Percentiles rank a stretch among this genome's conserved stretches.
Conservation (phyloP, 2,888 invertebrate species). For the Nomada ferruginata region DNA sequence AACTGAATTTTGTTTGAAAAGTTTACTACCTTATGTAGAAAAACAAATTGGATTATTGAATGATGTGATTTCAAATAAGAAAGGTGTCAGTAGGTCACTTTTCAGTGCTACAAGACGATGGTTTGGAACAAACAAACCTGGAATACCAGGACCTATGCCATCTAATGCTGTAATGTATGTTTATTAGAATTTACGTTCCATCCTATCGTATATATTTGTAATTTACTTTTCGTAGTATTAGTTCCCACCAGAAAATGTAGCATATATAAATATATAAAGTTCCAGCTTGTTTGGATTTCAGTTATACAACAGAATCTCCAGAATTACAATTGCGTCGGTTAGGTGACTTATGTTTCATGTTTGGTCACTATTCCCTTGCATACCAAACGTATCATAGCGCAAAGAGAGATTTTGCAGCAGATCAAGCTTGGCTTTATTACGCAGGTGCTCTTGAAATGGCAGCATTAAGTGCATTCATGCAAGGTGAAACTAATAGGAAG, state of each 20-base stretch:
- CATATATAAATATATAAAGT: constrained; percentile 56
- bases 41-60: constrained; percentile 92
- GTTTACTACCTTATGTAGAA: constrained; percentile 96
- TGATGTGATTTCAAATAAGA: constrained; percentile 93
- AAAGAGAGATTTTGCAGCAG: constrained; percentile 98
- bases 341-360: constrained; percentile 98
- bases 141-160: constrained; percentile 87
- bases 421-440: constrained; percentile 98
- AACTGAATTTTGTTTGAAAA: constrained; percentile 93
- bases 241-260: constrained; percentile 10
- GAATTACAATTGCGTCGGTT: constrained; percentile 96
- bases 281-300: constrained; percentile 80
- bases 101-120: constrained; percentile 97
- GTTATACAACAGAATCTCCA: constrained; percentile 92
- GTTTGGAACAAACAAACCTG: constrained; percentile 96
- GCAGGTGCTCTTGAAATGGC: constrained; percentile 99
- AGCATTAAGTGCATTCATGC: constrained; percentile 95
- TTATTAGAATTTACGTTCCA: constrained; percentile 20
- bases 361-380: constrained; percentile 96
- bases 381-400: constrained; percentile 97
- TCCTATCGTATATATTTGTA: constrained; percentile 4
- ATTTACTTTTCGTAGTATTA: constrained; percentile 11
- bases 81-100: constrained; percentile 96
- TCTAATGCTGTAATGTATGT: constrained; percentile 92
- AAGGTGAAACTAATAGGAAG: constrained; percentile 91